phyloP scores from a whole-genome alignment of 2,888 invertebrate genomes.

The Agrotis ipsilon region DNA sequence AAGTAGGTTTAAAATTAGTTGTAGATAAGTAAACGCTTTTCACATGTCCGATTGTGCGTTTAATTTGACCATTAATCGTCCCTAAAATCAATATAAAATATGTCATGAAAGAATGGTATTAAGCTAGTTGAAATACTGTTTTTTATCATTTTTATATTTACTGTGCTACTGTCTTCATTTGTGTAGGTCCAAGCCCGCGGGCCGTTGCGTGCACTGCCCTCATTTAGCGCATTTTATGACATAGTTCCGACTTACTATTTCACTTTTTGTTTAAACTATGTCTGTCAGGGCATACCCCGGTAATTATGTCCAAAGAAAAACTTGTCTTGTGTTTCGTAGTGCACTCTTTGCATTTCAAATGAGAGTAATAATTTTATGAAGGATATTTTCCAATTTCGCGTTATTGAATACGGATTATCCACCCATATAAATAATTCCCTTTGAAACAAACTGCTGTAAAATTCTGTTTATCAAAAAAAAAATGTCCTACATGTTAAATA shows the following conservation, averaged over 20 bases:
- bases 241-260: conserved; percentile 86
- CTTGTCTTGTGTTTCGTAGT: conserved; percentile 48
- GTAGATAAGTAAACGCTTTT: background rate
- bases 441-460: background rate
- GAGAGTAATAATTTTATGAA: conserved; percentile 4
- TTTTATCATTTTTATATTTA: background rate
- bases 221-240: conserved; percentile 88
- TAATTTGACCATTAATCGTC: background rate
- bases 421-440: background rate
- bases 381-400: background rate
- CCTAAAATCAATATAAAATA: too few relatives aligned
- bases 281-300: conserved; percentile 72
- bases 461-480: background rate
- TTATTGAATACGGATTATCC: background rate
- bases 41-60: too few relatives aligned
- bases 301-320: conserved; percentile 69
- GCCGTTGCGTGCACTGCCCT: conserved; percentile 82
- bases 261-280: conserved; percentile 89
- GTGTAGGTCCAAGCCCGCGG: conserved; percentile 63
- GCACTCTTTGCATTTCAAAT: conserved; percentile 56
- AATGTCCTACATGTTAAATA: background rate
- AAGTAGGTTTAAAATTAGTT: background rate
- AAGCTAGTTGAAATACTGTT: background rate
- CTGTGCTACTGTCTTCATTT: conserved; percentile 72
- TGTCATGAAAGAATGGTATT: too few relatives aligned